Percentiles rank a stretch among this genome's conserved stretches.
These are phyloP conservation scores for Triplophysa tibetana DNA, from an alignment of 2,113 vertebrate species.

Conservation along the genomic window DNA sequence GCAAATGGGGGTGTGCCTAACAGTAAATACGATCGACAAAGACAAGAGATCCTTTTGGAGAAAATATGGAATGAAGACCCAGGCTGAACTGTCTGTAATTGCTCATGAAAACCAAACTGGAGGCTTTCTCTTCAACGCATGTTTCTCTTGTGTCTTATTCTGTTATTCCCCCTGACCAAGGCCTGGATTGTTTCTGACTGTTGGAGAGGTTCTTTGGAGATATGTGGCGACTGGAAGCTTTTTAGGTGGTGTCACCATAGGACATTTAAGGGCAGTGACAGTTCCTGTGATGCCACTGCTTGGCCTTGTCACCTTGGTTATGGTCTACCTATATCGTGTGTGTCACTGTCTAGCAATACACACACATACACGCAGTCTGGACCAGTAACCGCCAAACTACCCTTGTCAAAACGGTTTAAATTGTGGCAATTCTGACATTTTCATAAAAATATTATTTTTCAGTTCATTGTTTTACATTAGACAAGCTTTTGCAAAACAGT, in stretches of 20 bases:
- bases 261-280: slow-evolving; percentile 65
- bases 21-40: slow-evolving; percentile 39
- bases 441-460: too few species aligned
- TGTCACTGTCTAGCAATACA: slow-evolving; percentile 44
- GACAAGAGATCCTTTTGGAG: slow-evolving; percentile 44
- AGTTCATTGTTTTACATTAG: too few species aligned
- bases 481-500: background rate
- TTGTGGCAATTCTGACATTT: too few species aligned
- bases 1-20: slow-evolving; percentile 18
- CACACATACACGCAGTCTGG: background rate
- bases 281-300: slow-evolving; percentile 56
- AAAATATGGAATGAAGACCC: slow-evolving; percentile 38
- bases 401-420: background rate
- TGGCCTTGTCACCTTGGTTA: slow-evolving; percentile 56
- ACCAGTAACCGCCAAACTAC: background rate
- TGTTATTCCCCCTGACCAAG: slow-evolving; percentile 57
- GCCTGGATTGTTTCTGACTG: slow-evolving; percentile 57
- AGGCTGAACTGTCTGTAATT: slow-evolving; percentile 31
- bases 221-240: slow-evolving; percentile 65
- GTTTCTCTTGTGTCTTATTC: slow-evolving; percentile 54
- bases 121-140: slow-evolving; percentile 26
- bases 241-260: slow-evolving; percentile 35
- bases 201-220: slow-evolving; percentile 53
- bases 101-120: slow-evolving; percentile 45
- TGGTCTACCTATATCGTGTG: slow-evolving; percentile 7